Percentiles rank a stretch among this genome's conserved stretches.
Evolutionary conservation across 2,888 invertebrate genomes (phyloP).

Genomic region (Aricia artaxerxes): DNA sequence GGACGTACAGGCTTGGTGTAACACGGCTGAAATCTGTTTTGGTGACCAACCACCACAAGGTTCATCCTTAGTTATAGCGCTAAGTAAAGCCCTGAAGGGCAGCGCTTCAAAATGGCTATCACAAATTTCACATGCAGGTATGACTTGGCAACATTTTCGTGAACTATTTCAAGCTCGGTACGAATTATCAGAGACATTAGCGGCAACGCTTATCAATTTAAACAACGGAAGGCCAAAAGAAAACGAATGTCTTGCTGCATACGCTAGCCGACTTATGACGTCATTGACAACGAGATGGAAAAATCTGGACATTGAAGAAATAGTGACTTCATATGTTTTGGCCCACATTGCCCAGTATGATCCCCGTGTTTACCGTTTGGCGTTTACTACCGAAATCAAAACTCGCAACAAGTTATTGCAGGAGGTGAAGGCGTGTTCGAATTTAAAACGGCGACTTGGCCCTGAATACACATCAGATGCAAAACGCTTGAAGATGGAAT

Average conservation of each 20-base stretch:
- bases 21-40: conserved; percentile 39
- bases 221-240: conserved; percentile 34
- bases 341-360: conserved; percentile 39
- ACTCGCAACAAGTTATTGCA: too few relatives aligned
- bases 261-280: conserved; percentile 35
- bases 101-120: conserved; percentile 30
- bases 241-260: conserved; percentile 35
- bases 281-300: conserved; percentile 36
- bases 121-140: too few relatives aligned
- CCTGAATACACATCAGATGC: too few relatives aligned
- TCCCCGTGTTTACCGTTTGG: conserved; percentile 32
- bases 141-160: conserved; percentile 37
- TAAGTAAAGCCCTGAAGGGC: conserved; percentile 38
- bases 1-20: conserved; percentile 37
- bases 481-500: too few relatives aligned
- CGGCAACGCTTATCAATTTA: too few relatives aligned
- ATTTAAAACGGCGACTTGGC: background rate
- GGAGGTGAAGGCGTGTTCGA: background rate
- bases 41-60: conserved; percentile 33
- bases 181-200: too few relatives aligned
- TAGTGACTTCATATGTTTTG: conserved; percentile 35
- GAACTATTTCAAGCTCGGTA: background rate
- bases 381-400: background rate
- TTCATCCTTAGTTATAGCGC: conserved; percentile 35
- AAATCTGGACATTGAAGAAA: conserved; percentile 36